Conservation (phyloP, 2,797 vertebrate species). For the Ciconia nigra region DNA sequence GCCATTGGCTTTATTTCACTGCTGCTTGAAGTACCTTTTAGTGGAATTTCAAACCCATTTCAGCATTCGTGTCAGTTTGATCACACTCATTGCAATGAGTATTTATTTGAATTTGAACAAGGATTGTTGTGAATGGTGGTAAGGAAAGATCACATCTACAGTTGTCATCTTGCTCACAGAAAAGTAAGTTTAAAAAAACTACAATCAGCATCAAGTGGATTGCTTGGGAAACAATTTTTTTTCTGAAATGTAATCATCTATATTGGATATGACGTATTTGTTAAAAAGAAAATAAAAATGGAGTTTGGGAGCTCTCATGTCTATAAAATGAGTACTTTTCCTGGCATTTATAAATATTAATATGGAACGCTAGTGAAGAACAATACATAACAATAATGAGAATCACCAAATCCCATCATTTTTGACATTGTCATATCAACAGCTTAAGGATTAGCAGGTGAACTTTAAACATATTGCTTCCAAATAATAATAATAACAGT, state of each 20-base stretch:
- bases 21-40: not conserved
- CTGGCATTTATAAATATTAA: conserved; percentile 83
- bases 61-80: not conserved
- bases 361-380: conserved; percentile 72
- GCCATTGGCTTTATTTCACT: not conserved
- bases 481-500: conserved; percentile 69
- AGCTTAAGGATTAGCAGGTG: conserved; percentile 84
- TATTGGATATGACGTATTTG: conserved; percentile 71
- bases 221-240: conserved; percentile 70
- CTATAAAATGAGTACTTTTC: conserved; percentile 72
- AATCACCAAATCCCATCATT: conserved; percentile 81
- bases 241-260: conserved; percentile 78
- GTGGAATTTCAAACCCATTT: not conserved
- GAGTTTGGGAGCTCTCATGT: conserved; percentile 67
- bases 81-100: not conserved
- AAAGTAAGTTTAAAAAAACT: conserved; percentile 3
- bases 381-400: conserved; percentile 83
- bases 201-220: conserved; percentile 56
- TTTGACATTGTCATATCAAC: conserved; percentile 78
- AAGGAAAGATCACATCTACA: conserved; percentile 22
- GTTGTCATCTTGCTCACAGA: conserved; percentile 17
- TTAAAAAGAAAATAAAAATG: conserved; percentile 74
- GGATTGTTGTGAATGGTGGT: not conserved
- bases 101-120: conserved; percentile 19
- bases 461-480: conserved; percentile 82